These are phyloP conservation scores for Rousettus leschenaultii DNA, from an alignment of 2,113 vertebrate species.

Conservation along the genomic window DNA sequence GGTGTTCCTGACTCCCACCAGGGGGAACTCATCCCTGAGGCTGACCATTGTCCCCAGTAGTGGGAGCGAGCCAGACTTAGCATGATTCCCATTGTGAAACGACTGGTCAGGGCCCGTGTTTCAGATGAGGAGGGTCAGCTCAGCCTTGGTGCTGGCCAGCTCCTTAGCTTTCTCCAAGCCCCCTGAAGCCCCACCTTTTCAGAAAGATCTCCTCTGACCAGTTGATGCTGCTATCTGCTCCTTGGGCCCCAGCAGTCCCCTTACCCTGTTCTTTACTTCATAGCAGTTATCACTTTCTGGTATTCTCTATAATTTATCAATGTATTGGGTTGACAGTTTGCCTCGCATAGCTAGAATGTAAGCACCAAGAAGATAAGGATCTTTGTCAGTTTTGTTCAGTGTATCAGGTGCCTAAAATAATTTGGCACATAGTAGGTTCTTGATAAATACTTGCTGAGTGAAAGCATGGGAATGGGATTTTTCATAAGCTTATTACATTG, in stretches of 20 bases:
- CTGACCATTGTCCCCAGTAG: too few relatives aligned
- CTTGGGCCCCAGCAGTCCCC: background rate
- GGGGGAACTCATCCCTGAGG: background rate
- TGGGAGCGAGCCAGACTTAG: background rate
- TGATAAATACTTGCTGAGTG: background rate
- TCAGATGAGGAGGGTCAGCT: background rate
- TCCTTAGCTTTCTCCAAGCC: background rate
- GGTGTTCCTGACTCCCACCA: background rate
- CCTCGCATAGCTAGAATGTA: background rate
- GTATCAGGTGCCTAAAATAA: background rate
- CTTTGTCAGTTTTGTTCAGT: background rate
- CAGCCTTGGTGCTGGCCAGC: too few relatives aligned
- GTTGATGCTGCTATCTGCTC: background rate
- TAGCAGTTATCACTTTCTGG: background rate
- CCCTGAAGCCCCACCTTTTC: background rate
- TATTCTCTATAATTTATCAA: rapidly evolving
- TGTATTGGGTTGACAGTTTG: background rate
- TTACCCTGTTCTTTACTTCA: background rate
- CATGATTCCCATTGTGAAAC: background rate
- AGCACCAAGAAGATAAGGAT: background rate
- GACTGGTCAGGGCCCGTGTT: background rate
- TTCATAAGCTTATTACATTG: background rate
- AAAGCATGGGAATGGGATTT: background rate
- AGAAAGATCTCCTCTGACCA: background rate
- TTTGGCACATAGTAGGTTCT: background rate